Conservation (phyloP, 2,113 vertebrate species). For the Zosterops japonicus region DNA sequence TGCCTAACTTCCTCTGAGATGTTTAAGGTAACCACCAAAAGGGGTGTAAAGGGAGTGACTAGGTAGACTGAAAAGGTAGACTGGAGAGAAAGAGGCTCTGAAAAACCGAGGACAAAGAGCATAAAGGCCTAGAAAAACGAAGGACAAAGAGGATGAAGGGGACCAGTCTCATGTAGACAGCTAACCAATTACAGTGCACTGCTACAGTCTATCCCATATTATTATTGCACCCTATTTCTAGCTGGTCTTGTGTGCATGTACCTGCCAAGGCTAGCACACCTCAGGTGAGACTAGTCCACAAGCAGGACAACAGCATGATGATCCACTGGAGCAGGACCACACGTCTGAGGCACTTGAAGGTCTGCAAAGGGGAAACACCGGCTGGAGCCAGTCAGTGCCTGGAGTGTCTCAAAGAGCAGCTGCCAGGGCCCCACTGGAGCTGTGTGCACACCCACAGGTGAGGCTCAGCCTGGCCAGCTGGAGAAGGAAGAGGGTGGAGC, state of each 20-base stretch:
- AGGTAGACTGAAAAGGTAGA: neutral
- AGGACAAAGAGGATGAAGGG: neutral
- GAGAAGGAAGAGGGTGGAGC: neutral
- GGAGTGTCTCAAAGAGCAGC: neutral
- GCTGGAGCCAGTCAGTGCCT: neutral
- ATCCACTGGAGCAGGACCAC: neutral
- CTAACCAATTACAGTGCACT: neutral
- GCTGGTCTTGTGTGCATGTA: accelerated
- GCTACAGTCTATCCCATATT: neutral
- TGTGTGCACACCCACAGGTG: neutral
- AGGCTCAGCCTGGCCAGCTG: neutral
- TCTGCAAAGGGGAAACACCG: neutral
- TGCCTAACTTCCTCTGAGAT: neutral
- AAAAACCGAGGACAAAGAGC: neutral
- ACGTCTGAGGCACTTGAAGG: neutral
- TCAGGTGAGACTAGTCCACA: neutral
- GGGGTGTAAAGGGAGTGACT: neutral
- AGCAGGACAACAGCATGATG: neutral
- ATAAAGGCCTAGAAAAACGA: neutral
- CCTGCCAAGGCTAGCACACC: neutral
- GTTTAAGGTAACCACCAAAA: neutral
- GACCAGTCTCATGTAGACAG: neutral
- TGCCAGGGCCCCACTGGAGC: neutral
- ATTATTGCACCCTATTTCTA: neutral
- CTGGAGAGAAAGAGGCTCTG: neutral